Conservation (phyloP, 2,113 vertebrate genomes). For the Pipra filicauda region DNA sequence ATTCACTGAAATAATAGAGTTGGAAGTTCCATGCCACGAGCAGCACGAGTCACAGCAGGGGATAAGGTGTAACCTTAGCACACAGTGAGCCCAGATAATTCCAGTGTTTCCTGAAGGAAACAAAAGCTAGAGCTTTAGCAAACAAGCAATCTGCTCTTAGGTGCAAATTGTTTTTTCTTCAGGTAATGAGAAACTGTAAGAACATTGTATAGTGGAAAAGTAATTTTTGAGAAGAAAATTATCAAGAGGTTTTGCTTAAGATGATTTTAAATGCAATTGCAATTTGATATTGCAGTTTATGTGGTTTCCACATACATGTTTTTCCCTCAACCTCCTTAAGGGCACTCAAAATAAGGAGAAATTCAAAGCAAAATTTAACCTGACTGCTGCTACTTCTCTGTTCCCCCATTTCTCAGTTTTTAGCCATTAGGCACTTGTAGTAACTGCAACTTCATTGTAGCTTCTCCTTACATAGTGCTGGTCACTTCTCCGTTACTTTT, state of each 20-base stretch:
- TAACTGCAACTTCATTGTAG: neutral
- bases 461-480: neutral
- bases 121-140: neutral
- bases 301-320: accelerated
- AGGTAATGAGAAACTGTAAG: neutral
- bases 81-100: neutral
- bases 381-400: neutral
- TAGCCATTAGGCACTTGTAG: neutral
- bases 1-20: neutral
- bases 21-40: neutral
- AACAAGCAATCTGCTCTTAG: neutral
- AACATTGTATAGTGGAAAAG: neutral
- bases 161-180: neutral
- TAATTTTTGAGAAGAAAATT: neutral
- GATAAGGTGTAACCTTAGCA: conserved; percentile 9
- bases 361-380: neutral
- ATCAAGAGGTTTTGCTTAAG: neutral
- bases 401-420: neutral
- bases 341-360: neutral
- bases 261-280: neutral
- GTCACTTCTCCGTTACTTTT: neutral
- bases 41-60: neutral
- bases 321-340: neutral
- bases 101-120: conserved; percentile 32
- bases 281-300: neutral